phyloP scores from a whole-genome alignment of 2,113 vertebrate species.

The Motacilla alba region DNA sequence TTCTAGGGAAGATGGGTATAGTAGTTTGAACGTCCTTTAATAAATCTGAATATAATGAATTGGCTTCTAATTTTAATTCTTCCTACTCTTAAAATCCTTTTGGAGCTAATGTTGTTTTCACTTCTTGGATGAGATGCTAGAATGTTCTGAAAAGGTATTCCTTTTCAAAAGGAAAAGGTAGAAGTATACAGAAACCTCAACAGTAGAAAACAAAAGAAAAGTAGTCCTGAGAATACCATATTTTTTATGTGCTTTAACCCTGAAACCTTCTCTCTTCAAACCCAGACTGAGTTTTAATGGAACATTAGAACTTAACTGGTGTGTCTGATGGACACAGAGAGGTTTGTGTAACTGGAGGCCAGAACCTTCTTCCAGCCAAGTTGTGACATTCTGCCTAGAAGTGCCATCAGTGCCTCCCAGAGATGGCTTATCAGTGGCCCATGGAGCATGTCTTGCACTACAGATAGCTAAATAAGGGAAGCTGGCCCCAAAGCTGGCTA shows the following conservation, averaged over 20 bases:
- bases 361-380: not conserved
- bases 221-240: rapidly evolving
- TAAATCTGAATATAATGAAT: not conserved
- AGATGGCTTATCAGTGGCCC: not conserved
- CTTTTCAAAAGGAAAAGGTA: too few species aligned
- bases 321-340: not conserved
- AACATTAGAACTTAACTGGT: not conserved
- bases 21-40: not conserved
- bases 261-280: not conserved
- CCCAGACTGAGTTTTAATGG: not conserved
- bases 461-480: not conserved
- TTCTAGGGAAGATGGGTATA: not conserved
- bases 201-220: not conserved
- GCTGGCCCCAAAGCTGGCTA: not conserved
- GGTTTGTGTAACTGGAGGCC: not conserved
- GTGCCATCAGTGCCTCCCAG: not conserved
- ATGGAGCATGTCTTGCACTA: not conserved
- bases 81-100: not conserved
- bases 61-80: not conserved
- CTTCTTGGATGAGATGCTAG: not conserved
- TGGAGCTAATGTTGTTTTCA: not conserved
- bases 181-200: not conserved
- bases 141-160: not conserved
- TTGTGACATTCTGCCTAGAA: not conserved
- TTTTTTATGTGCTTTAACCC: not conserved